Base-by-base conservation (phyloP, 2,797 vertebrate genomes). In the Phyllotis vaccarum region DNA sequence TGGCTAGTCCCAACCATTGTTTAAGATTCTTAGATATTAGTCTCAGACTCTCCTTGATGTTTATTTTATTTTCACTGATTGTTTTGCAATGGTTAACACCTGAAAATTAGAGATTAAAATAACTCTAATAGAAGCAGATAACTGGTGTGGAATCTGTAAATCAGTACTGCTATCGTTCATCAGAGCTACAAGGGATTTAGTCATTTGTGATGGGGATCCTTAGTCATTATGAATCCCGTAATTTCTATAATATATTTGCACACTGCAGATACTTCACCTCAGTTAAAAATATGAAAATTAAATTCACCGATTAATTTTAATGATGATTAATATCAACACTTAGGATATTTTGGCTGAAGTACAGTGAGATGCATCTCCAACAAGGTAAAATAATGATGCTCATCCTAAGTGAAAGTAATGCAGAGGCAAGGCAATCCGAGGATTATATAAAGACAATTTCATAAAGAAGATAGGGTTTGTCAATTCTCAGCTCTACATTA, bases 141-240 rank as follows among this genome's bases (percentile, higher is more conserved):
- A 70, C 16, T 75, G 37, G 79, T 56, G 16, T 70, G 0, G 34
- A 70, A 74, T 37, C 31, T 43, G 75, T 79, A 43, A 62, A 66
- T 91, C 40, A 86, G 22, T 21, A 24, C 40, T 64, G 52, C 56
- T 58, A 0, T 90, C 16, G 58, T 92, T 93, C 86, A 62, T 91
- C 74, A 85, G 70, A 72, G 64, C 27, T 81, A 91, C 93, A 85
- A 89, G 81, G n/a, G 24, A 76, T 34, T 89, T 34, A 54, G 31
- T 81, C 95, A 81, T 81, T 87, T 90, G 34, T 91, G 34, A 93
- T 89, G 76, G 90, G n/a, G 29, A 56, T 86, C 76, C 80, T 94
- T 90, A 96, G 68, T 46, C 75, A 89, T 91, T 91, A 95, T 95
- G 96, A 94, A 92, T 82, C 54, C 37, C n/a, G 52, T 89, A 70